phyloP scores from a whole-genome alignment of 2,113 vertebrate genomes.

The Mustela nigripes region DNA sequence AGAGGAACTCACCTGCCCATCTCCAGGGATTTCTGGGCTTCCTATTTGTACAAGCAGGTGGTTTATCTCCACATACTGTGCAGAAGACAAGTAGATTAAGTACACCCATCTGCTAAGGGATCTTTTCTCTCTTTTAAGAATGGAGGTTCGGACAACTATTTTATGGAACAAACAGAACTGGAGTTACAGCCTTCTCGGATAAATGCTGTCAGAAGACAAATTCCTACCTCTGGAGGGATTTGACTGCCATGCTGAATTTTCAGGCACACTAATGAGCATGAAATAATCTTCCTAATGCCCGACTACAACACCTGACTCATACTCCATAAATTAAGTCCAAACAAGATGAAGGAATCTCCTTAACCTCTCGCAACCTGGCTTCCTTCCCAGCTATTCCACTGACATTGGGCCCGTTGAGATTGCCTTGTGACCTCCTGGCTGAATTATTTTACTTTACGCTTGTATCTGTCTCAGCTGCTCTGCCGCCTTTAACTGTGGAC shows the following conservation, averaged over 20 bases:
- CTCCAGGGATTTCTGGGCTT: slow-evolving; percentile 23
- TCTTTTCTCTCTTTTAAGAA: slow-evolving; percentile 3
- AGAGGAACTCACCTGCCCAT: neutral
- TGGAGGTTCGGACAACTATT: neutral
- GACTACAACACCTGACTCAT: neutral
- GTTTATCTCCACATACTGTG: neutral
- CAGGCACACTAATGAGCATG: neutral
- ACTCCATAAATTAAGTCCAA: neutral
- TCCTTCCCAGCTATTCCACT: neutral
- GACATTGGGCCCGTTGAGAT: neutral
- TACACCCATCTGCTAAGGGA: neutral
- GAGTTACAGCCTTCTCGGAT: neutral
- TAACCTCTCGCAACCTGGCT: neutral
- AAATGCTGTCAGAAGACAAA: neutral
- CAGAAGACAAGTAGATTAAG: neutral
- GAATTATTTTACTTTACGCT: neutral
- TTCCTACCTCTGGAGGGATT: neutral
- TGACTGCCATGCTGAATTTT: neutral
- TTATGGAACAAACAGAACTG: neutral
- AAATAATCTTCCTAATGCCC: neutral
- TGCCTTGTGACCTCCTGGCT: neutral
- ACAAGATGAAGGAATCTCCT: neutral
- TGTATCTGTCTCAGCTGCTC: neutral
- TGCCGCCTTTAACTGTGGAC: neutral
- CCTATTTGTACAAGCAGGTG: neutral